Percentiles rank a stretch among this genome's conserved stretches.
These are phyloP conservation scores for Frankliniella fusca DNA, from an alignment of 2,888 invertebrate genomes.

Conservation along the genomic window DNA sequence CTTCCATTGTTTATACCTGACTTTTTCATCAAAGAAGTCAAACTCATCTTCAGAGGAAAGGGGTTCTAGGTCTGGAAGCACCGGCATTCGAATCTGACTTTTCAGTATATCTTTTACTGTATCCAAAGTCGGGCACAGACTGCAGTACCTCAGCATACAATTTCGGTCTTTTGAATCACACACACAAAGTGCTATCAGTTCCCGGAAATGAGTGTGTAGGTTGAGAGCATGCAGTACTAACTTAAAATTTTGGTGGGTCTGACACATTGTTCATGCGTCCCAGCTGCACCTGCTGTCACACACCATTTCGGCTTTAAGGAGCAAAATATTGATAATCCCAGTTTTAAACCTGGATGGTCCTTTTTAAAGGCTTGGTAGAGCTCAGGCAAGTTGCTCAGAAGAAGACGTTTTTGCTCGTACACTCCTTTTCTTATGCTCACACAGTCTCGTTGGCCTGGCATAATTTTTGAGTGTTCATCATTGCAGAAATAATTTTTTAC, in stretches of 20 bases:
- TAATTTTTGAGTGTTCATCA: background rate
- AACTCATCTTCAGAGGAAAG: slow-evolving; percentile 2
- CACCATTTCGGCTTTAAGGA: background rate
- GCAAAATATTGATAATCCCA: background rate
- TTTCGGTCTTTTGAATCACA: background rate
- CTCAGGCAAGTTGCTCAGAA: background rate
- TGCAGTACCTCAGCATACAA: background rate
- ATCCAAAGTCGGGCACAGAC: background rate
- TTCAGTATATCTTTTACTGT: background rate
- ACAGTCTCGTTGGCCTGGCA: background rate
- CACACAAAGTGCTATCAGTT: background rate
- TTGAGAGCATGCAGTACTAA: background rate
- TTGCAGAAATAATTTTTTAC: background rate
- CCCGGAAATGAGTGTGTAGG: background rate
- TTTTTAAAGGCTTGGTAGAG: background rate
- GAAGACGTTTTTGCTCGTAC: background rate
- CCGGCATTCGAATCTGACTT: background rate
- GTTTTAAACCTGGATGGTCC: background rate
- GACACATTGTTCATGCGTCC: background rate
- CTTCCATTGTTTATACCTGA: slow-evolving; percentile 13
- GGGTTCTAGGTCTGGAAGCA: background rate
- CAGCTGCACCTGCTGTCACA: background rate
- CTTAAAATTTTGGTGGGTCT: background rate
- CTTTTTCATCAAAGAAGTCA: background rate
- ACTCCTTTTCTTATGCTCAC: slow-evolving; percentile 2